These are phyloP conservation scores for Drepana falcataria DNA, from an alignment of 2,888 invertebrate genomes.

Conservation along the genomic window DNA sequence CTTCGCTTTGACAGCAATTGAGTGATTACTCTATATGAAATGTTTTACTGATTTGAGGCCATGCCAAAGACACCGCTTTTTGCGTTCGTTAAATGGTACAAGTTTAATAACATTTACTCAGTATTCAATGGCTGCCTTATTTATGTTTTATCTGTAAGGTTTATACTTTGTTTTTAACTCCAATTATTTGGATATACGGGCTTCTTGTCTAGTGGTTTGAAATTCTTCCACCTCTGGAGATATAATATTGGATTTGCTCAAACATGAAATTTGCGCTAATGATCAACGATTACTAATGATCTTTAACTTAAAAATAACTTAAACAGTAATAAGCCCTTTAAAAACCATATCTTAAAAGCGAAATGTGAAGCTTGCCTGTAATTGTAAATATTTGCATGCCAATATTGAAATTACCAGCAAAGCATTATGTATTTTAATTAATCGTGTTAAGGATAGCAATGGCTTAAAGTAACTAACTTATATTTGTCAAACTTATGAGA, in stretches of 20 bases:
- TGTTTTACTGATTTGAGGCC: constrained; percentile 16
- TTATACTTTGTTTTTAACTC: too few species aligned
- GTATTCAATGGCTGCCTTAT: constrained; percentile 6
- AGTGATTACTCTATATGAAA: constrained; percentile 38
- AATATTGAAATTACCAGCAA: background rate
- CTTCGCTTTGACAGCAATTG: constrained; percentile 42
- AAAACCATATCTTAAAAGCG: background rate
- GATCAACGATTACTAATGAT: too few species aligned
- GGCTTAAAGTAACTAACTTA: background rate
- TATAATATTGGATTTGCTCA: too few species aligned
- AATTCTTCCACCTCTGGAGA: too few species aligned
- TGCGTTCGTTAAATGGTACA: constrained; percentile 25
- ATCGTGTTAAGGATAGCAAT: background rate
- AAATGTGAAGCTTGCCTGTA: background rate
- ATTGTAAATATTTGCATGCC: background rate
- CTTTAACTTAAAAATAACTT: too few species aligned
- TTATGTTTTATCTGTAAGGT: too few species aligned
- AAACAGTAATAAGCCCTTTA: too few species aligned
- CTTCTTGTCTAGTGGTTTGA: too few species aligned
- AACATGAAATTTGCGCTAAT: too few species aligned
- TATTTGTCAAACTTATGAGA: constrained; percentile 27
- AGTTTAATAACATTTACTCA: constrained; percentile 31
- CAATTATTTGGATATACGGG: too few species aligned
- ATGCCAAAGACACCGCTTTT: constrained; percentile 23
- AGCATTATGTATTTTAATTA: background rate